Evolutionary conservation across 53 echinoderm and acorn worm genomes (phyloP).

Genomic region (Henricia sp.): DNA sequence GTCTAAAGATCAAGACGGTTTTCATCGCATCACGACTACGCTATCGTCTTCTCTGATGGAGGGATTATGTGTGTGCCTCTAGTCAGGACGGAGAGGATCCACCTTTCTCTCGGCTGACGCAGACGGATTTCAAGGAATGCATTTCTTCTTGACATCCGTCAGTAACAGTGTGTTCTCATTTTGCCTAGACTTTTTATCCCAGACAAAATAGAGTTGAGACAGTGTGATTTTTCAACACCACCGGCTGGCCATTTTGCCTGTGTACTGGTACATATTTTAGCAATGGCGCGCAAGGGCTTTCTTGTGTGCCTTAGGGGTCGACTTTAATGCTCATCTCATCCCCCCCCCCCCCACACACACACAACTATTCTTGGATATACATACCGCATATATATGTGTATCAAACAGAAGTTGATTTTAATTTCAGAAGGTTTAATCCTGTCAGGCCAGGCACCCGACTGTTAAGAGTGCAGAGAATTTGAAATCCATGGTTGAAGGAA

Average conservation of each 20-base stretch:
- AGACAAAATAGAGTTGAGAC: too few species aligned
- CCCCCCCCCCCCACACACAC: background rate
- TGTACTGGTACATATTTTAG: too few species aligned
- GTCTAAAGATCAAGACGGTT: slow-evolving; percentile 44
- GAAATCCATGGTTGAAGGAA: too few species aligned
- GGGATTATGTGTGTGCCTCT: slow-evolving; percentile 44
- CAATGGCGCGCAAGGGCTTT: too few species aligned
- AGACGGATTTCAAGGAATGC: slow-evolving; percentile 8
- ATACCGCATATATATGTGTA: too few species aligned
- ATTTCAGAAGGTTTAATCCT: too few species aligned
- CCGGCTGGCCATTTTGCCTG: too few species aligned
- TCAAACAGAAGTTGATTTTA: too few species aligned
- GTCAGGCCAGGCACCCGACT: too few species aligned
- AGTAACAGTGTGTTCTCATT: background rate
- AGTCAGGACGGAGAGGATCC: slow-evolving; percentile 3
- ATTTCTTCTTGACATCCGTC: background rate
- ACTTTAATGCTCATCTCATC: background rate
- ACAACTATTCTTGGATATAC: background rate
- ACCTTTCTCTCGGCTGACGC: slow-evolving; percentile 15
- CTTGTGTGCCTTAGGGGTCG: background rate
- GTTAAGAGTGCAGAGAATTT: too few species aligned
- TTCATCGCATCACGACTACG: slow-evolving; percentile 53
- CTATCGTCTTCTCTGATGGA: slow-evolving; percentile 42
- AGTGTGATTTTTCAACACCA: too few species aligned
- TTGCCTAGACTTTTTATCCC: too few species aligned